A percentile compares a stretch with the other conserved stretches of the same genome.
phyloP scores from a whole-genome alignment of 1,140 invertebrate genomes.

The Pseudobourletiella spinata region DNA sequence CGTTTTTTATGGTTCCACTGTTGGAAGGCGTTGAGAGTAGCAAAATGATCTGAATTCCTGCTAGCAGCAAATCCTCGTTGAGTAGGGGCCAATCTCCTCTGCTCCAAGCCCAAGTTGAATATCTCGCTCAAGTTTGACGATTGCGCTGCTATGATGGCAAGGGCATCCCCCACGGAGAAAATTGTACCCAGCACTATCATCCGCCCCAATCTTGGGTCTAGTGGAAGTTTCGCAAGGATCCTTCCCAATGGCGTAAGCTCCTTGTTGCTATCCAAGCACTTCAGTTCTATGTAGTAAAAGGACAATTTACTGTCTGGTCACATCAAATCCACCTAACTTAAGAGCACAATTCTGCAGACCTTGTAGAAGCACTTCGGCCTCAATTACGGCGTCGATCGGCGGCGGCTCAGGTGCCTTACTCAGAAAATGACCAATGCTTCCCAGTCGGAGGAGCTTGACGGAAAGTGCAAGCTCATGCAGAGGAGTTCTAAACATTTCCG shows the following conservation, averaged over 20 bases:
- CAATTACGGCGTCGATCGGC: constrained; percentile 85
- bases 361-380: constrained; percentile 64
- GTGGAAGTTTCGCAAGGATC: constrained; percentile 82
- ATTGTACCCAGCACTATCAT: constrained; percentile 87
- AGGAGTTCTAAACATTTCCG: constrained; percentile 92
- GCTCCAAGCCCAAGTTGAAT: constrained; percentile 53
- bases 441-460: constrained; percentile 77
- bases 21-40: constrained; percentile 85
- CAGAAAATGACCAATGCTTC: constrained; percentile 82
- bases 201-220: constrained; percentile 86
- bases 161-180: constrained; percentile 75
- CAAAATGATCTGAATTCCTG: constrained; percentile 87
- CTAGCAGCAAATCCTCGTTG: constrained; percentile 75
- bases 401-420: constrained; percentile 90
- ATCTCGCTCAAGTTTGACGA: constrained; percentile 86
- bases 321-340: no score
- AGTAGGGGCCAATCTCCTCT: constrained; percentile 56
- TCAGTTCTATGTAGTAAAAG: constrained; percentile 56
- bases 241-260: constrained; percentile 80
- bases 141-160: constrained; percentile 89
- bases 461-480: constrained; percentile 79
- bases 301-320: background rate
- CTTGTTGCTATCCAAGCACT: constrained; percentile 73
- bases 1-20: constrained; percentile 64
- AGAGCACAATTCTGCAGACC: no score